A percentile compares a stretch with the other conserved stretches of the same genome.
Evolutionary conservation across 2,113 vertebrate species (phyloP).

Genomic region (Corydoras maculifer): DNA sequence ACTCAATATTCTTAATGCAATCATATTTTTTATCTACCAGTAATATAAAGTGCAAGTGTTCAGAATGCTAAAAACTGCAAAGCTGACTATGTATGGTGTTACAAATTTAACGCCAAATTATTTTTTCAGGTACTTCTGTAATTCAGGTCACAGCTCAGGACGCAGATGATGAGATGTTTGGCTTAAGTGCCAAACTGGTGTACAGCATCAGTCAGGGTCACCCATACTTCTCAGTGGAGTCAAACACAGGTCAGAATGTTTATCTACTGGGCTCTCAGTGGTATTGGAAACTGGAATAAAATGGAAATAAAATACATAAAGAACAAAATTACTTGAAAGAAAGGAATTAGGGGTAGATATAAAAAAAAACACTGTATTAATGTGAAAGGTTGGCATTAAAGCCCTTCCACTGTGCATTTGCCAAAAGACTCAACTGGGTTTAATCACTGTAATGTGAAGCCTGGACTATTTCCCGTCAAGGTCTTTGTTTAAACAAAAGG

Average conservation of each 20-base stretch:
- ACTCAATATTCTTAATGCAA: no score
- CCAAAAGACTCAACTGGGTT: constrained; percentile 25
- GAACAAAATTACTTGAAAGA: background rate
- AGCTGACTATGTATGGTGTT: no score
- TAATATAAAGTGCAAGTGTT: no score
- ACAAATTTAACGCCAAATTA: no score
- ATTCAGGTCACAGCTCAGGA: constrained; percentile 90
- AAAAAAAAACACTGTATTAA: constrained; percentile 8
- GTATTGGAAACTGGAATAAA: no score
- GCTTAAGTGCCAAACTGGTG: constrained; percentile 85
- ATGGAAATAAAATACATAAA: background rate
- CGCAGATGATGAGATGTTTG: constrained; percentile 90
- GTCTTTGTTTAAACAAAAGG: constrained; percentile 46
- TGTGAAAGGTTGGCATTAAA: constrained; percentile 19
- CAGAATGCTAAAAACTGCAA: no score
- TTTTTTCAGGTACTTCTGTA: constrained; percentile 78
- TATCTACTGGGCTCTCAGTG: background rate
- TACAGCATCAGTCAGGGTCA: constrained; percentile 94
- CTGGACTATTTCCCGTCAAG: constrained; percentile 41
- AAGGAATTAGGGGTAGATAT: constrained; percentile 1
- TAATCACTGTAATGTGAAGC: constrained; percentile 50
- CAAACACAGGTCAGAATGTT: constrained; percentile 81
- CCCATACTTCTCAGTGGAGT: constrained; percentile 94
- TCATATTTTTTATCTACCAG: no score
- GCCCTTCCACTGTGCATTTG: constrained; percentile 22